These are phyloP conservation scores for Hermetia illucens DNA, from an alignment of 1,140 invertebrate genomes.

Conservation along the genomic window DNA sequence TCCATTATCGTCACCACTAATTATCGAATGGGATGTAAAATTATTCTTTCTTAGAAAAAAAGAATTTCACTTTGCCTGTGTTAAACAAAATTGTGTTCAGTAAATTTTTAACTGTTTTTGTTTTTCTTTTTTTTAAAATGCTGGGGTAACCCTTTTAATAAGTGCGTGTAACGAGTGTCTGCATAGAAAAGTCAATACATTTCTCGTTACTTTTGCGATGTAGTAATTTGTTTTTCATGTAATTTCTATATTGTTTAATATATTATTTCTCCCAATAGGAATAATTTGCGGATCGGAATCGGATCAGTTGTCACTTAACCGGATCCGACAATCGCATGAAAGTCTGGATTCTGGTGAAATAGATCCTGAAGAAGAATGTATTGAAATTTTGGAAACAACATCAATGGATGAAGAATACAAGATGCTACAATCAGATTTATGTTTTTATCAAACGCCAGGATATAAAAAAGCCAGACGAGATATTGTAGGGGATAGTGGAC, in stretches of 20 bases:
- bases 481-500: slow-evolving; percentile 22
- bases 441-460: slow-evolving; percentile 20
- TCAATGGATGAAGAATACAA: slow-evolving; percentile 30
- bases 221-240: neutral
- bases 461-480: slow-evolving; percentile 12
- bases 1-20: too few relatives aligned
- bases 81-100: too few relatives aligned
- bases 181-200: too few relatives aligned
- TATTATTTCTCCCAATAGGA: slow-evolving; percentile 24
- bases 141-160: too few relatives aligned
- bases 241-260: neutral
- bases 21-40: too few relatives aligned
- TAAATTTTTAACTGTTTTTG: too few relatives aligned
- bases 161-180: too few relatives aligned
- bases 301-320: slow-evolving; percentile 31
- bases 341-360: slow-evolving; percentile 54
- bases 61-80: too few relatives aligned
- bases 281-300: slow-evolving; percentile 61
- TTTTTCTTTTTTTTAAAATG: too few relatives aligned
- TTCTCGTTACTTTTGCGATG: too few relatives aligned
- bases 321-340: slow-evolving; percentile 42
- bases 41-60: too few relatives aligned
- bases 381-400: slow-evolving; percentile 27
- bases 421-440: slow-evolving; percentile 20
- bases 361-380: slow-evolving; percentile 38